Evolutionary conservation across 53 echinoderm and acorn worm genomes (phyloP), one percentile per base, ranked within the genome.

Genomic region (Astropecten irregularis): DNA sequence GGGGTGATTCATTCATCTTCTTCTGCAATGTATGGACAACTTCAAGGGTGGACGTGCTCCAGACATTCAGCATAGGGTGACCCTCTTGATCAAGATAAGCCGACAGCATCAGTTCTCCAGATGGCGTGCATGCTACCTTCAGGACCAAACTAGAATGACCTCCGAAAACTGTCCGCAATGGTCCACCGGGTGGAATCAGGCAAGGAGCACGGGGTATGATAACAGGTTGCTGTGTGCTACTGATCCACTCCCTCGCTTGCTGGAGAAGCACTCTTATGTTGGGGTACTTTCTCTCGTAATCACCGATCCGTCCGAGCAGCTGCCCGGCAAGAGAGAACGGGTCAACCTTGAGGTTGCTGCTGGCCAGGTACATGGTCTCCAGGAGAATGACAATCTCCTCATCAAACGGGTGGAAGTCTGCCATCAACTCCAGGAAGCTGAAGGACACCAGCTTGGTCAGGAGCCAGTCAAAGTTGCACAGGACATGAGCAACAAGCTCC

Each of bases 121-220:
- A 47, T 2, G 73, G 38, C 1, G 92, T 90, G 52, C 87, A 90
- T 18, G 82, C 66, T 29, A 95, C 85, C 30, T 54, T 76, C 58
- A 90, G 54, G 20, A 95, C 90, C 58, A 90, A 66, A 23, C 82
- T 76, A 16, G 92, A 90, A 33, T 95, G 95, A 33, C 95, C 95
- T 36, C 90, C 92, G 18, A 95, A 76, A 9, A 92, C 84, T 28
- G 92, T 88, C 19, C 85, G 84, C 85, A 95, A 40, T 9, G 92
- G 95, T 55, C 95, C 95, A 29, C 95, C 95, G 3, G 95, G 92
- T 19, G 90, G 92, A 35, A 92, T 92, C 54, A 95, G 82, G 58
- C 92, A 95, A 3, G 88, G 82, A 34, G 88, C 73, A 3, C 90
- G 69, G 3, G 95, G 95, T n/a, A 87, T 74, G 48, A 95, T 81